phyloP scores from a whole-genome alignment of 2,888 invertebrate species.

The Ormyrus rosae region DNA sequence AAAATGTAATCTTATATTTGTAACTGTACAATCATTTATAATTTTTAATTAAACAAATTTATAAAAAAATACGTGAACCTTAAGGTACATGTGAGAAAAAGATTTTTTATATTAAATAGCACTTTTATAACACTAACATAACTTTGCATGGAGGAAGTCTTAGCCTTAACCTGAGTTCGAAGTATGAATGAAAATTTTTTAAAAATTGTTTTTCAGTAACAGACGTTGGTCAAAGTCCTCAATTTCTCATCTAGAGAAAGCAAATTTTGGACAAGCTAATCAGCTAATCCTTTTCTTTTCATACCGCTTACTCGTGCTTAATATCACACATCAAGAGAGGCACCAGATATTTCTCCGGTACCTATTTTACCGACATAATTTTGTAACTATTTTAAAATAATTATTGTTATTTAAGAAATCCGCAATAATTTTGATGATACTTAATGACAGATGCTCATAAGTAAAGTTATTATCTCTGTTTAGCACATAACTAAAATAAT shows the following conservation, averaged over 20 bases:
- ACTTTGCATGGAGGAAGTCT: conserved; percentile 46
- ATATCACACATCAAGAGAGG: conserved; percentile 54
- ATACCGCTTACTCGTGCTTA: conserved; percentile 28
- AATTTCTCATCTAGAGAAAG: conserved; percentile 37
- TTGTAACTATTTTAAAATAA: conserved; percentile 25
- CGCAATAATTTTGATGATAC: conserved; percentile 9
- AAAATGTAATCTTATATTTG: conserved; percentile 24
- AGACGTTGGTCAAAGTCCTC: conserved; percentile 50
- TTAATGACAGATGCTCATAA: conserved; percentile 9
- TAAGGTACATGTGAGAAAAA: conserved; percentile 15
- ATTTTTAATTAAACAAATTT: conserved; percentile 24
- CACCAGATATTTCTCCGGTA: conserved; percentile 19
- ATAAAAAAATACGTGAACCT: conserved; percentile 24
- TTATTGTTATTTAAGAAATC: conserved; percentile 36
- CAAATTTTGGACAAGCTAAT: conserved; percentile 40
- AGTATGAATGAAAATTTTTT: conserved; percentile 50
- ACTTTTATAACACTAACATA: conserved; percentile 41
- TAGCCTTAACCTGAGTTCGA: conserved; percentile 56
- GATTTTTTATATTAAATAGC: conserved; percentile 21
- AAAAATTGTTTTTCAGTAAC: conserved; percentile 47
- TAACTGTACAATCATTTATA: conserved; percentile 29
- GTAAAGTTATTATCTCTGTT: conserved; percentile 10
- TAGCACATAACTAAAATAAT: not conserved
- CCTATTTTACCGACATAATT: conserved; percentile 35
- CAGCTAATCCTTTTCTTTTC: conserved; percentile 39